A percentile compares a stretch with the other conserved stretches of the same genome.
Evolutionary conservation across 2,888 invertebrate species (phyloP).

Genomic region (Argyresthia albistria): DNA sequence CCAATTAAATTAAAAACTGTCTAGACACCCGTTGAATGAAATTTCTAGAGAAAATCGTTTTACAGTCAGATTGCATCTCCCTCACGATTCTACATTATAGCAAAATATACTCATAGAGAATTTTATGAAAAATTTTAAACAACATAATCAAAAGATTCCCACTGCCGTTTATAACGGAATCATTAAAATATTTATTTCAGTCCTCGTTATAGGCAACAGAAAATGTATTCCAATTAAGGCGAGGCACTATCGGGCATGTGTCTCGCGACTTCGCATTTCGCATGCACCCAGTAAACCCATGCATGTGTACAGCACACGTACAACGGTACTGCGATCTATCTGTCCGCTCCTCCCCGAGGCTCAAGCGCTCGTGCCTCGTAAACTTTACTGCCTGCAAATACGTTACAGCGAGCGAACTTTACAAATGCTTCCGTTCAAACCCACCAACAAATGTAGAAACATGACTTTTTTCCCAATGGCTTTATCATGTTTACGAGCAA

Average conservation of each 20-base stretch:
- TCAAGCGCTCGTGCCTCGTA: slow-evolving; percentile 21
- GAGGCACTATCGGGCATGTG: slow-evolving; percentile 9
- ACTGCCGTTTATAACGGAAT: too few species aligned
- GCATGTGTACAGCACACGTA: background rate
- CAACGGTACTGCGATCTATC: slow-evolving; percentile 15
- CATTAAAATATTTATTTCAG: too few species aligned
- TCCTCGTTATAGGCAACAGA: background rate
- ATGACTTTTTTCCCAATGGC: background rate
- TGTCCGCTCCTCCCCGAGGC: slow-evolving; percentile 28
- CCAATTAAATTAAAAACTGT: too few species aligned
- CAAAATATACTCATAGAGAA: too few species aligned
- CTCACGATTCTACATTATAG: too few species aligned
- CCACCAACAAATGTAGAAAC: background rate
- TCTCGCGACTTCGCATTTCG: slow-evolving; percentile 11
- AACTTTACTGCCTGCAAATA: slow-evolving; percentile 31
- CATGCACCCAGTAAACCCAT: slow-evolving; percentile 1
- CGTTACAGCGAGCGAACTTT: slow-evolving; percentile 1
- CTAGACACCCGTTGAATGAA: too few species aligned
- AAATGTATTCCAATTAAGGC: slow-evolving; percentile 19
- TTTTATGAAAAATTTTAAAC: too few species aligned
- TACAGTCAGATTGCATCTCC: too few species aligned
- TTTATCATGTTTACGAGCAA: background rate
- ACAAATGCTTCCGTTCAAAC: background rate
- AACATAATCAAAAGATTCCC: too few species aligned
- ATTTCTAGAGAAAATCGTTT: too few species aligned